phyloP scores from a whole-genome alignment of 2,113 vertebrate species.

The Toxotes chatareus region DNA sequence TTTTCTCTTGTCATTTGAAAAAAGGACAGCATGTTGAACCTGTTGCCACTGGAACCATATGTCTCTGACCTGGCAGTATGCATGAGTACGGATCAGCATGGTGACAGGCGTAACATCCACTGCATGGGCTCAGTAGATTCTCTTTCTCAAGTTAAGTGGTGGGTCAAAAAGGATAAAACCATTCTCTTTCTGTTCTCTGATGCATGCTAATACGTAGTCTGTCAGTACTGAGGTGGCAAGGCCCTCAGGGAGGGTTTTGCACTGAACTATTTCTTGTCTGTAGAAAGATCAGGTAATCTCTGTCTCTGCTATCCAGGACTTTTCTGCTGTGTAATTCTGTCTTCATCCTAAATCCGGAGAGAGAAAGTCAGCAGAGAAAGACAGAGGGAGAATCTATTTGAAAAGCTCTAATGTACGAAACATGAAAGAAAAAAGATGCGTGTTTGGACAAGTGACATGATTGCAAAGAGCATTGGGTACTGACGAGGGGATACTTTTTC shows the following conservation, averaged over 20 bases:
- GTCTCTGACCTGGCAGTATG: slow-evolving; percentile 37
- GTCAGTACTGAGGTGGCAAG: slow-evolving; percentile 71
- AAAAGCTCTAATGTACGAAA: slow-evolving; percentile 40
- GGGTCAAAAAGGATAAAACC: slow-evolving; percentile 73
- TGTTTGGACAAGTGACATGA: slow-evolving; percentile 32
- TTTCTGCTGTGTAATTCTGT: slow-evolving; percentile 75
- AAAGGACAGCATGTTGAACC: slow-evolving; percentile 25
- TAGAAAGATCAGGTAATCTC: slow-evolving; percentile 81
- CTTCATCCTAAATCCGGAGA: slow-evolving; percentile 72
- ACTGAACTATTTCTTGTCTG: slow-evolving; percentile 76
- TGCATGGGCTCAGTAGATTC: slow-evolving; percentile 36
- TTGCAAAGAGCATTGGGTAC: slow-evolving; percentile 17
- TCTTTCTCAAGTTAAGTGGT: slow-evolving; percentile 71
- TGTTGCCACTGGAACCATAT: slow-evolving; percentile 29
- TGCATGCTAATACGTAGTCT: slow-evolving; percentile 72
- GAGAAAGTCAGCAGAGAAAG: slow-evolving; percentile 43
- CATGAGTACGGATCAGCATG: slow-evolving; percentile 40
- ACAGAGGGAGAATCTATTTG: slow-evolving; percentile 28
- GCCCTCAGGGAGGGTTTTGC: slow-evolving; percentile 71
- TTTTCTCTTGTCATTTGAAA: slow-evolving; percentile 32
- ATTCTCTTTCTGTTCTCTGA: slow-evolving; percentile 58
- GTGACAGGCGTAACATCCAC: slow-evolving; percentile 57
- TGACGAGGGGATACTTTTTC: slow-evolving; percentile 8
- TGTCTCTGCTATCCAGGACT: slow-evolving; percentile 72
- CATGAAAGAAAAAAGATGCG: neutral